A percentile compares a stretch with the other conserved stretches of the same genome.
phyloP scores from a whole-genome alignment of 30 jellyfish, hydroid and myxozoan genomes.

The Cassiopea andromeda region DNA sequence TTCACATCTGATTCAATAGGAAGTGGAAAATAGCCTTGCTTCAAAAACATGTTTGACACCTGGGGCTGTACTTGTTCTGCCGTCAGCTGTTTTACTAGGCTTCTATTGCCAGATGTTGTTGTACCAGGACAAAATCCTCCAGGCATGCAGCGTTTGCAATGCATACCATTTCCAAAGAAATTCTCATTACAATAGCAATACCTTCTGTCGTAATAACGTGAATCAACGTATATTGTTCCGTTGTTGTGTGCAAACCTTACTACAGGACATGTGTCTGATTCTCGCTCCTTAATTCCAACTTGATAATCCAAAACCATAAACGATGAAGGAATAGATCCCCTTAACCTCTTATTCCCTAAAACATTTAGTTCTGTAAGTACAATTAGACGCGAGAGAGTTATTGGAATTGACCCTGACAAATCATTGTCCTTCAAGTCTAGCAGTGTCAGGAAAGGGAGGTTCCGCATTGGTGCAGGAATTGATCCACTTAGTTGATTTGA shows the following conservation, averaged over 20 bases:
- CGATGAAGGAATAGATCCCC: slow-evolving; percentile 22
- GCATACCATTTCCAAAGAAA: slow-evolving; percentile 47
- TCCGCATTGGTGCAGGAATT: slow-evolving; percentile 34
- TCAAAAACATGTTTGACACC: too few species aligned
- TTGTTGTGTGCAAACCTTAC: slow-evolving; percentile 53
- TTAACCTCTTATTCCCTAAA: slow-evolving; percentile 14
- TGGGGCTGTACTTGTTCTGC: too few species aligned
- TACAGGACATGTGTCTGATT: slow-evolving; percentile 37
- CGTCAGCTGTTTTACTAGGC: background rate
- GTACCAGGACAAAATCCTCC: slow-evolving; percentile 53
- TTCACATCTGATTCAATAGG: slow-evolving; percentile 29
- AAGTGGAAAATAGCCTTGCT: slow-evolving; percentile 57
- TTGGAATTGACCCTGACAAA: slow-evolving; percentile 43
- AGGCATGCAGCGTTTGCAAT: slow-evolving; percentile 39
- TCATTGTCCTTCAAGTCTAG: slow-evolving; percentile 36
- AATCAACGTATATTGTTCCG: slow-evolving; percentile 42
- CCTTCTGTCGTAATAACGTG: slow-evolving; percentile 44
- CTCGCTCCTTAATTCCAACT: slow-evolving; percentile 9
- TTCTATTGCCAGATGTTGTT: background rate
- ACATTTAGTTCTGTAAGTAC: slow-evolving; percentile 31
- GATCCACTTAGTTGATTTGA: slow-evolving; percentile 16
- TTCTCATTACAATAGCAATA: slow-evolving; percentile 60
- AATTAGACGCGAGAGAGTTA: slow-evolving; percentile 38
- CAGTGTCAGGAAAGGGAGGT: slow-evolving; percentile 39
- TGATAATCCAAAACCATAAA: slow-evolving; percentile 29